Percentiles rank a stretch among this genome's conserved stretches.
Conservation (phyloP, 2,888 invertebrate species). For the Tethea ocularis region DNA sequence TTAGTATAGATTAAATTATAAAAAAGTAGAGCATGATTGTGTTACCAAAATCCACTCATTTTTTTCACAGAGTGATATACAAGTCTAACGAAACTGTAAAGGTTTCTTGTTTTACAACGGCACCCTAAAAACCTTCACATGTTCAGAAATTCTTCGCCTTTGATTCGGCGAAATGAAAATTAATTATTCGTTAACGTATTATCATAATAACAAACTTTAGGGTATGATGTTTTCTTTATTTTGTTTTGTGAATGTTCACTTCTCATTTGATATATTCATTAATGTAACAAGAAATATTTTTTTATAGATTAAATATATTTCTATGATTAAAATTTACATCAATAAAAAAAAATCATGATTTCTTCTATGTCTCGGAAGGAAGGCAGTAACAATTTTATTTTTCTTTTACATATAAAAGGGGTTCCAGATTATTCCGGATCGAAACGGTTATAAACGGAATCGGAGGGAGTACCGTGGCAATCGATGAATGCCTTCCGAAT, state of each 20-base stretch:
- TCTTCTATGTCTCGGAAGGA: not conserved
- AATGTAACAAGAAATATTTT: not conserved
- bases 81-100: too few species aligned
- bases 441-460: not conserved
- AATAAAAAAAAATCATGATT: not conserved
- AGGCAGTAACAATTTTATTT: conserved; percentile 7
- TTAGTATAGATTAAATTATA: too few species aligned
- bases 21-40: too few species aligned
- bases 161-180: not conserved
- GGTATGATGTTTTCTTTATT: not conserved
- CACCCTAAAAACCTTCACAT: not conserved
- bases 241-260: not conserved
- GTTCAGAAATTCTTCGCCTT: not conserved
- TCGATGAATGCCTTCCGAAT: conserved; percentile 9
- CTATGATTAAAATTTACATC: not conserved
- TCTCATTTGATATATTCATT: not conserved
- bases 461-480: not conserved
- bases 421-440: not conserved
- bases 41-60: too few species aligned
- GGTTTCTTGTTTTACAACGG: too few species aligned
- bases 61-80: too few species aligned
- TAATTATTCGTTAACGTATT: not conserved
- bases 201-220: not conserved
- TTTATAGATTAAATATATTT: not conserved
- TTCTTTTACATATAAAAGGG: conserved; percentile 3